phyloP scores from a whole-genome alignment of 2,888 invertebrate species.

The Caenorhabditis auriculariae region DNA sequence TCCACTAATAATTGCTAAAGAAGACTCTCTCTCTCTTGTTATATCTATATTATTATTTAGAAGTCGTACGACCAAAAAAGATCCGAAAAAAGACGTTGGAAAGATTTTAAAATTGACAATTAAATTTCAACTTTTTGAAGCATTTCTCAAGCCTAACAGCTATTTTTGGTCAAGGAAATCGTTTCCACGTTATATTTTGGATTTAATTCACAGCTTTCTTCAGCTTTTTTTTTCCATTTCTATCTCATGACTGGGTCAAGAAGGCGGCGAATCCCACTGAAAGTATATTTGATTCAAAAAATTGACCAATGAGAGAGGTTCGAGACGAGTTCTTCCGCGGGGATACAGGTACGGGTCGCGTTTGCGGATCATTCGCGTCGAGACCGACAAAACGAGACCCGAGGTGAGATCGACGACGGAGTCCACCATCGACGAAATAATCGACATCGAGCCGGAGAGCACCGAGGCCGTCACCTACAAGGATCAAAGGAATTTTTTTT shows the following conservation, averaged over 20 bases:
- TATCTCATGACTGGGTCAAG: too few species aligned
- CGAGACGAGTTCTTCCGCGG: conserved; percentile 66
- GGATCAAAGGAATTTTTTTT: background rate
- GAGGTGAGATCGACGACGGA: conserved; percentile 66
- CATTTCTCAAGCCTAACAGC: background rate
- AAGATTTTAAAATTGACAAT: too few species aligned
- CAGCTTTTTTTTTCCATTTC: too few species aligned
- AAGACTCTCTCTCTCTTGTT: too few species aligned
- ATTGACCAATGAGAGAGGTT: conserved; percentile 65
- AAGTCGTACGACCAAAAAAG: too few species aligned
- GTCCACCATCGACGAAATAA: conserved; percentile 67
- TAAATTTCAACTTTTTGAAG: too few species aligned
- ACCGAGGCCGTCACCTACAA: conserved; percentile 62
- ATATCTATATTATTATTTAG: too few species aligned
- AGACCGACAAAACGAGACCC: conserved; percentile 27
- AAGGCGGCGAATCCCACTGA: too few species aligned
- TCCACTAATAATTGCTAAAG: background rate
- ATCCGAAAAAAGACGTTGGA: too few species aligned
- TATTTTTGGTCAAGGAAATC: background rate
- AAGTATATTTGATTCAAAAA: too few species aligned
- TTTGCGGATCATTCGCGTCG: conserved; percentile 63
- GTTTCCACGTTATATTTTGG: too few species aligned
- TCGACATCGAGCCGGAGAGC: conserved; percentile 66
- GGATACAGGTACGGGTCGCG: conserved; percentile 66
- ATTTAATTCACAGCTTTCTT: too few species aligned